Evolutionary conservation across 2,113 vertebrate species (phyloP).

Genomic region (Sceloporus undulatus): DNA sequence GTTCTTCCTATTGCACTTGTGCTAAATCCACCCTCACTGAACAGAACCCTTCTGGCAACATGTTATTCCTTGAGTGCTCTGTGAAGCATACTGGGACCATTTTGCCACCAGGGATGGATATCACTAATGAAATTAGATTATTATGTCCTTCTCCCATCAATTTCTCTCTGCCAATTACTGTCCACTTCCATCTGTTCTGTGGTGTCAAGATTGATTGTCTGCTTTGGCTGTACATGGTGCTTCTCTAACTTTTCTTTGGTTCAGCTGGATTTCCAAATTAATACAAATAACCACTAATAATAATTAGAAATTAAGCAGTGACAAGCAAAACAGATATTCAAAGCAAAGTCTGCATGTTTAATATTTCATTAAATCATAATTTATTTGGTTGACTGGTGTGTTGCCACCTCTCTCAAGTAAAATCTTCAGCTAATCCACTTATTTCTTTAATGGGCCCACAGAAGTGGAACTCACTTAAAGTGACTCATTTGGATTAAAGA

Average conservation of each 20-base stretch:
- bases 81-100: neutral
- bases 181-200: slow-evolving; percentile 29
- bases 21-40: neutral
- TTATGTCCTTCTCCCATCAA: slow-evolving; percentile 31
- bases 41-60: neutral
- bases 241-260: slow-evolving; percentile 20
- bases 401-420: neutral
- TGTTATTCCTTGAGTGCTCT: neutral
- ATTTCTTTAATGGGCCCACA: neutral
- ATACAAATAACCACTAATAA: slow-evolving; percentile 39
- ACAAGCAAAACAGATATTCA: slow-evolving; percentile 1
- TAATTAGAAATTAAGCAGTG: slow-evolving; percentile 28
- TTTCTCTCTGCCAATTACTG: slow-evolving; percentile 41
- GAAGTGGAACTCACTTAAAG: neutral
- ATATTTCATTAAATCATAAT: neutral
- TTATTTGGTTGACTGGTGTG: neutral
- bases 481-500: neutral
- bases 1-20: neutral
- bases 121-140: slow-evolving; percentile 27
- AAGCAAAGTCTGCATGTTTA: neutral
- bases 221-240: neutral
- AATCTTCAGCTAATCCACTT: neutral
- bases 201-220: slow-evolving; percentile 29
- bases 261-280: slow-evolving; percentile 14
- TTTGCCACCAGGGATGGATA: slow-evolving; percentile 14